phyloP scores from a whole-genome alignment of 2,797 vertebrate species.

The Rhynchonycteris naso region DNA sequence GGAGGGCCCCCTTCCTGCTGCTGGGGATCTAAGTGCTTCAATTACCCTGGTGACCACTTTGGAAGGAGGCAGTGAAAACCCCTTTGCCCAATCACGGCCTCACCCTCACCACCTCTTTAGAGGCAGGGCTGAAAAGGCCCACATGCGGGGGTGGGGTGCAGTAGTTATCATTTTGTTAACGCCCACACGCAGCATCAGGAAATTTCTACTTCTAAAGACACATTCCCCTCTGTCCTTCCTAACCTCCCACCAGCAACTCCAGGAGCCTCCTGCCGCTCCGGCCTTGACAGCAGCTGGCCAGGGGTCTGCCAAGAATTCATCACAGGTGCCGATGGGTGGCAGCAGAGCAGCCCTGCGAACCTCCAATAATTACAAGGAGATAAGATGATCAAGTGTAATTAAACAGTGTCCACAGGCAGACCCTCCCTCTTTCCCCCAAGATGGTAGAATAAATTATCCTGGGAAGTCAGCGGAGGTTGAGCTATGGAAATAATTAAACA shows the following conservation, averaged over 20 bases:
- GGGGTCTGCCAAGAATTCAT: conserved; percentile 78
- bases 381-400: conserved; percentile 93
- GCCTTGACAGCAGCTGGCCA: background rate
- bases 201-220: rapidly evolving
- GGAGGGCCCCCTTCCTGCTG: background rate
- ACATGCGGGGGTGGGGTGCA: rapidly evolving
- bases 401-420: conserved; percentile 86
- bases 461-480: conserved; percentile 89
- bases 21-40: too few relatives aligned
- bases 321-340: conserved; percentile 58
- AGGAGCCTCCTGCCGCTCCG: rapidly evolving
- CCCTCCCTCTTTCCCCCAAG: conserved; percentile 86
- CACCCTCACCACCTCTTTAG: background rate
- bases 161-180: too few relatives aligned
- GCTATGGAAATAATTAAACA: conserved; percentile 95
- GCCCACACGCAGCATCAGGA: rapidly evolving
- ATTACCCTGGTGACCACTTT: too few relatives aligned
- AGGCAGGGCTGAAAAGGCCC: background rate
- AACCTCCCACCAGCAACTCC: too few relatives aligned
- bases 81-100: background rate
- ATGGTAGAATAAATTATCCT: conserved; percentile 92
- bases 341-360: conserved; percentile 79
- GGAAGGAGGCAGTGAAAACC: background rate
- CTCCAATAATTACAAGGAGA: conserved; percentile 88
- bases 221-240: rapidly evolving